These are phyloP conservation scores for Eulemur coronatus DNA, from an alignment of 2,797 vertebrate genomes.

Conservation along the genomic window DNA sequence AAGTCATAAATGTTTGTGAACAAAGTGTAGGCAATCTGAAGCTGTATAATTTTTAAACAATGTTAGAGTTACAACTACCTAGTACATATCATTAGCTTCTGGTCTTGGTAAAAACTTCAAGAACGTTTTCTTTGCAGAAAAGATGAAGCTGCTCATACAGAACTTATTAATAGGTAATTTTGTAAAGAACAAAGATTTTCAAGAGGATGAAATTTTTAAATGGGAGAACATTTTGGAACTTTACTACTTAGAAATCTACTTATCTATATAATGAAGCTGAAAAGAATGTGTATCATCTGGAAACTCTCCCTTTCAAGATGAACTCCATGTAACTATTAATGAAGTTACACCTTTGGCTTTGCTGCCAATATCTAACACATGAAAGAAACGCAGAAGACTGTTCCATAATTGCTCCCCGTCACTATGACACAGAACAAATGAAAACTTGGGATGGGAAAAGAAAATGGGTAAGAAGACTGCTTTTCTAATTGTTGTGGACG, in stretches of 20 bases:
- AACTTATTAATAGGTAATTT: not conserved
- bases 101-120: constrained; percentile 22
- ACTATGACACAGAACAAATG: fast-evolving
- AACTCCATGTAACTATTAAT: not conserved
- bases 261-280: not conserved
- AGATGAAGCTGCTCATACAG: not conserved
- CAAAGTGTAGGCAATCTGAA: not conserved
- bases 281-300: not conserved
- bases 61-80: not conserved
- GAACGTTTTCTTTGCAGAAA: constrained; percentile 20
- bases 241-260: not conserved
- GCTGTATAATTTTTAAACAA: not conserved
- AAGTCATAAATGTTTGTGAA: not conserved
- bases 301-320: not conserved
- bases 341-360: not conserved
- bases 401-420: not conserved
- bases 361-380: not conserved
- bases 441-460: not conserved
- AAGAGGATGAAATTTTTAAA: not conserved
- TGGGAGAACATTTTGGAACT: not conserved
- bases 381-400: not conserved
- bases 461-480: not conserved
- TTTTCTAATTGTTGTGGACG: not conserved
- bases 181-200: constrained; percentile 20
- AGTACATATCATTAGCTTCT: not conserved